phyloP scores from a whole-genome alignment of 2,888 invertebrate species.

The Drosophila greeni region DNA sequence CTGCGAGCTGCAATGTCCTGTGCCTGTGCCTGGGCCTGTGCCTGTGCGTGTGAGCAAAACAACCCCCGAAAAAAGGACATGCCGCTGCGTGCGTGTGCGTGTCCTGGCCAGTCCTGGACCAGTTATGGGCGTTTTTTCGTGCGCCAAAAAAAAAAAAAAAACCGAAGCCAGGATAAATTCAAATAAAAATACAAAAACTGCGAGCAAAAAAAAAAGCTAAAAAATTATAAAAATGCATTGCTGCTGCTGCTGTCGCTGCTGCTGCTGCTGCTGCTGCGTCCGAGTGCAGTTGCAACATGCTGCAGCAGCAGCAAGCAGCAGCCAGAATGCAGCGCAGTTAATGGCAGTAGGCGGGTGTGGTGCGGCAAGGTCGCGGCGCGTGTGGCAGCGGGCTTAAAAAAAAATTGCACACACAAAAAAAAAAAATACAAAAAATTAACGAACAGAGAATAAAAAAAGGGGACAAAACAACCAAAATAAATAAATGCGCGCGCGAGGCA shows the following conservation, averaged over 20 bases:
- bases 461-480: constrained; percentile 69
- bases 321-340: constrained; percentile 24
- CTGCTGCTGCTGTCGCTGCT: not conserved
- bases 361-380: constrained; percentile 67
- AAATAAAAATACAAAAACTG: constrained; percentile 18
- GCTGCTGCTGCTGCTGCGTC: not conserved
- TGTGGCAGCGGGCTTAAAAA: constrained; percentile 31
- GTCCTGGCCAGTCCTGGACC: constrained; percentile 48
- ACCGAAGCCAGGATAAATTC: constrained; percentile 16
- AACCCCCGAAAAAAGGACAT: constrained; percentile 62
- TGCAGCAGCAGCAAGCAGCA: constrained; percentile 2
- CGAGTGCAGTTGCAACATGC: constrained; percentile 17
- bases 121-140: constrained; percentile 70
- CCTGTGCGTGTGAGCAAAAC: constrained; percentile 53
- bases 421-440: not conserved
- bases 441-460: constrained; percentile 33
- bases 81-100: constrained; percentile 3
- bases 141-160: constrained; percentile 17
- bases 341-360: constrained; percentile 58
- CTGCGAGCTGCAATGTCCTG: constrained; percentile 1
- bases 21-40: not conserved
- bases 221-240: constrained; percentile 41
- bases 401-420: not conserved
- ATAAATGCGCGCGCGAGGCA: constrained; percentile 53
- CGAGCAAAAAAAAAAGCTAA: constrained; percentile 21